Base-by-base conservation (phyloP, 2,113 vertebrate genomes). In the Elachura formosa region DNA sequence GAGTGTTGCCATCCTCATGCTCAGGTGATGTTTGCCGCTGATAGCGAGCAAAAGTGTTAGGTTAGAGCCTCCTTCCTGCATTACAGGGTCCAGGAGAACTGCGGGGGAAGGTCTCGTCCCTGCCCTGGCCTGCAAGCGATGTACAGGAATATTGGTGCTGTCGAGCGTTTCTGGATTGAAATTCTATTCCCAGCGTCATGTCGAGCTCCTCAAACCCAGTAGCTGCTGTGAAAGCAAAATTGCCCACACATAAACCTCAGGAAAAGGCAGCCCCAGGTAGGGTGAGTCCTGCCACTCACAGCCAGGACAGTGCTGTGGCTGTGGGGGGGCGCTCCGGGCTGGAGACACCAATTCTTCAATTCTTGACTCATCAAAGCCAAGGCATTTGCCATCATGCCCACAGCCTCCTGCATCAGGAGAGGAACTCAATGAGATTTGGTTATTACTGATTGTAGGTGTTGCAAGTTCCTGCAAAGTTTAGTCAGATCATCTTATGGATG, bases 101-200 rank as follows among this genome's bases (percentile, higher is more conserved):
- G 61, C 3, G 0, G 13, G 51, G 6, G 56, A 7, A 7, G 24
- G 23, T 10, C 23, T 33, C 12, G 0, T 4, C 9, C 6, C 31
- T 28, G 28, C 51, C 29, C 17, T 3, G 5, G 33, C 20, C 41
- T 52, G 20, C n/a, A 3, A 6, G 8, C 1, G 0, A 6, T n/a
- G 41, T 34, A 25, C 45, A 16, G 15, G 8, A 76, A 5, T 4
- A 33, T 28, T 56, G 6, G 19, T 0, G 36, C 31, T 11, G 8
- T 36, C 25, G 12, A 31, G 28, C n/a, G n/a, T 63, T 43, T 49
- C 54, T 9, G 16, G 12, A 5, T 8, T 40, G 24, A 68, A 51
- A 46, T 64, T 23, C 21, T 15, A 16, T 55, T 46, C 33, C 31
- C 43, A 25, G n/a, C 25, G 59, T 55, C 6, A 0, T 19, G 22